A percentile compares a stretch with the other conserved stretches of the same genome.
Conservation (phyloP, 92 coral and sea anemone genomes). For the Epizoanthus illoricatus region DNA sequence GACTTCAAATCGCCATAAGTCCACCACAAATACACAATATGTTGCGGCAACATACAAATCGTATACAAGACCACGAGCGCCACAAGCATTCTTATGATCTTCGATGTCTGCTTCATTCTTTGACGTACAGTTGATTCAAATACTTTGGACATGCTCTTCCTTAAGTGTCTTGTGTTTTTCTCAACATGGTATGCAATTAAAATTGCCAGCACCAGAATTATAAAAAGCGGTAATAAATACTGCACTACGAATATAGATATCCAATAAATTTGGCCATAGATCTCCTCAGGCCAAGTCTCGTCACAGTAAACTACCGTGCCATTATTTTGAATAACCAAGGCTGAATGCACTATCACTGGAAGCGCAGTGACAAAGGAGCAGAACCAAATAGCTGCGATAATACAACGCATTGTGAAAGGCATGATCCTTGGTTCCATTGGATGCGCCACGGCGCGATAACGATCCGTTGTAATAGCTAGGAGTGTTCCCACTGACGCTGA, state of each 20-base stretch:
- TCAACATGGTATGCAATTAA: slow-evolving; percentile 68
- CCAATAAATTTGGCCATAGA: slow-evolving; percentile 72
- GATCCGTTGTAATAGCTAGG: slow-evolving; percentile 87
- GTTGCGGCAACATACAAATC: slow-evolving; percentile 96
- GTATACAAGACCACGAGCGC: slow-evolving; percentile 88
- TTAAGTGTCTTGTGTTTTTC: slow-evolving; percentile 59
- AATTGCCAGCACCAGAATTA: slow-evolving; percentile 71
- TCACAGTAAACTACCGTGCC: slow-evolving; percentile 82
- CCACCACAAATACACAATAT: slow-evolving; percentile 76
- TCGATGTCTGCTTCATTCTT: slow-evolving; percentile 84
- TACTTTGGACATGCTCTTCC: slow-evolving; percentile 60
- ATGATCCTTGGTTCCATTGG: slow-evolving; percentile 87
- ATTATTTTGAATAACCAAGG: slow-evolving; percentile 43
- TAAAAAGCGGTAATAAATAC: slow-evolving; percentile 73
- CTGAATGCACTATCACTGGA: slow-evolving; percentile 57
- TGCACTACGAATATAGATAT: slow-evolving; percentile 90
- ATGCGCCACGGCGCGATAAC: slow-evolving; percentile 87
- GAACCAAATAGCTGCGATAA: slow-evolving; percentile 75
- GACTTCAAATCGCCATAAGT: slow-evolving; percentile 71
- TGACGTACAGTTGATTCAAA: slow-evolving; percentile 77
- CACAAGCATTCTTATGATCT: slow-evolving; percentile 93
- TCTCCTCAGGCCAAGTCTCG: slow-evolving; percentile 74
- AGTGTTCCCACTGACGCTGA: slow-evolving; percentile 86
- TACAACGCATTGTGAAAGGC: slow-evolving; percentile 60
- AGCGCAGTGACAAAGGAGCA: slow-evolving; percentile 65